These are phyloP conservation scores for Brachionus koreanus DNA, from an alignment of 1,140 invertebrate species.

Conservation along the genomic window DNA sequence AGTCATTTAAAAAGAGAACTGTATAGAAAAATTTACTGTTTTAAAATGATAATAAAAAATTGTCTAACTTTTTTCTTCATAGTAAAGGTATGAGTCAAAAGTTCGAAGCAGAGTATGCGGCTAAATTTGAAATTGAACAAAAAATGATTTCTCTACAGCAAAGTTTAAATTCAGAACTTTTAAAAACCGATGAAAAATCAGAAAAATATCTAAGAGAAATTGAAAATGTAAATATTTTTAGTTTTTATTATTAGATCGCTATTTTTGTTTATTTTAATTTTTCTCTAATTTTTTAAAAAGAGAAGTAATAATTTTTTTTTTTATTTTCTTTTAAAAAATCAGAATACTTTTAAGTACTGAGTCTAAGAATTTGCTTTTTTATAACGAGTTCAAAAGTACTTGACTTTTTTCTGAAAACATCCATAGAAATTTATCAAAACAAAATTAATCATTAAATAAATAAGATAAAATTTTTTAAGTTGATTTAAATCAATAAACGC, in stretches of 20 bases:
- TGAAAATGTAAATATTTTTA: constrained; percentile 17
- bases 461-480: no score
- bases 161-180: neutral
- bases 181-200: constrained; percentile 36
- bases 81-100: constrained; percentile 18
- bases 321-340: no score
- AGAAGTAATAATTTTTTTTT: no score
- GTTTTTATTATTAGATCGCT: neutral
- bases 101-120: neutral
- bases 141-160: neutral
- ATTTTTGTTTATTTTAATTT: neutral
- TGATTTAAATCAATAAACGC: no score
- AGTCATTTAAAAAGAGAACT: neutral
- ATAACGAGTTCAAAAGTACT: no score
- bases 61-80: neutral
- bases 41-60: neutral
- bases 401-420: no score
- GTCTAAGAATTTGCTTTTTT: no score
- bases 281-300: no score
- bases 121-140: constrained; percentile 10
- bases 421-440: no score
- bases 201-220: constrained; percentile 23
- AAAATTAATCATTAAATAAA: no score
- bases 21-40: neutral
- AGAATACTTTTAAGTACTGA: no score